Percentiles rank a stretch among this genome's conserved stretches.
Evolutionary conservation across 2,113 vertebrate genomes (phyloP).

Genomic region (Empidonax traillii): DNA sequence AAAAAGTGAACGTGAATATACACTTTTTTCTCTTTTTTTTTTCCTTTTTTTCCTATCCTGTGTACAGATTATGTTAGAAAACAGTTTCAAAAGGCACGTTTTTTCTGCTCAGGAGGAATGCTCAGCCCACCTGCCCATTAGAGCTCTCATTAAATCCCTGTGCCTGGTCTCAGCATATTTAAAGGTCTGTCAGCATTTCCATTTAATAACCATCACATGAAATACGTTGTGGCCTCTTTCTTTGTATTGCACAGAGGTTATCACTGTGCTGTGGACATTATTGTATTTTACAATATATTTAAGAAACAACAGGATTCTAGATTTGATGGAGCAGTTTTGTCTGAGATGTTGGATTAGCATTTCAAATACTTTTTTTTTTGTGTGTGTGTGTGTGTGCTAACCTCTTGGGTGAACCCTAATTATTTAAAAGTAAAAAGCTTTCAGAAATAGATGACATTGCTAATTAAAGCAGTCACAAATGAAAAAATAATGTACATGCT

Average conservation of each 20-base stretch:
- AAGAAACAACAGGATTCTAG: slow-evolving; percentile 9
- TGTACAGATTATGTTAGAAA: background rate
- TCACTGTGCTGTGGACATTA: background rate
- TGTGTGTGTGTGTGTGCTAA: background rate
- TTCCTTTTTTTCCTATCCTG: background rate
- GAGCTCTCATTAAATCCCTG: slow-evolving; percentile 15
- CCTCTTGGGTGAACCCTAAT: slow-evolving; percentile 14
- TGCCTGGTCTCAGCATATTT: background rate
- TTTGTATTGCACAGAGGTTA: background rate
- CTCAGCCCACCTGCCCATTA: slow-evolving; percentile 30
- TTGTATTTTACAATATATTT: background rate
- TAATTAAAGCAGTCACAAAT: slow-evolving; percentile 48
- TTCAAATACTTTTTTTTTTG: slow-evolving; percentile 10
- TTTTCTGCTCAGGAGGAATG: background rate
- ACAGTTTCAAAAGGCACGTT: background rate
- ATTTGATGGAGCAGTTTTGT: background rate
- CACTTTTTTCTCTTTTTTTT: background rate
- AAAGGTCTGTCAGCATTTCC: slow-evolving; percentile 11
- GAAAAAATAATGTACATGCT: slow-evolving; percentile 17
- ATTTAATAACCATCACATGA: background rate
- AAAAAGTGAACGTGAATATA: background rate
- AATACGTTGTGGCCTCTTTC: background rate
- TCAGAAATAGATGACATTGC: slow-evolving; percentile 1
- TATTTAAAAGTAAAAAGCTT: slow-evolving; percentile 29
- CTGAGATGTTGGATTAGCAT: slow-evolving; percentile 33